These are phyloP conservation scores for Clepsis dumicolana DNA, from an alignment of 2,888 invertebrate genomes.

Conservation along the genomic window DNA sequence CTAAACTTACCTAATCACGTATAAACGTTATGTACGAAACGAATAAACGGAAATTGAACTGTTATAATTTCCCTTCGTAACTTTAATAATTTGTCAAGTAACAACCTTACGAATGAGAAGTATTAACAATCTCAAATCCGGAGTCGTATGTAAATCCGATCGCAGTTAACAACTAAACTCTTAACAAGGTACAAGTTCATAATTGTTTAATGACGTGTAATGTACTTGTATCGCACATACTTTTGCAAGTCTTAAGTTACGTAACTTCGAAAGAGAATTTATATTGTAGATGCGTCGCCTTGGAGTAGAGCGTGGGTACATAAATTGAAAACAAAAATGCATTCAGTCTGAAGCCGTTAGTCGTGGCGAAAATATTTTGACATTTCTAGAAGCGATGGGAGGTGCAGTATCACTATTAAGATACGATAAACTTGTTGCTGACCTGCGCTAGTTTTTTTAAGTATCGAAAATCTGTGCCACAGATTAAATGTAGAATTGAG, in stretches of 20 bases:
- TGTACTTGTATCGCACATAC: constrained; percentile 38
- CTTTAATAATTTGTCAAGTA: background rate
- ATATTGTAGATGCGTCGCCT: background rate
- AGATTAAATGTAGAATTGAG: too few relatives aligned
- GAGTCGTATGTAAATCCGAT: constrained; percentile 5
- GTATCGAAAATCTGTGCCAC: too few relatives aligned
- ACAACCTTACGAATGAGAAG: background rate
- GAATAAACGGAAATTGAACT: background rate
- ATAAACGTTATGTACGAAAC: background rate
- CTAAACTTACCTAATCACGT: background rate
- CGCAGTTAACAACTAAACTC: constrained; percentile 15
- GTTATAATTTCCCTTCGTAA: background rate
- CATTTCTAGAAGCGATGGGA: too few relatives aligned
- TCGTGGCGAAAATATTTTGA: too few relatives aligned
- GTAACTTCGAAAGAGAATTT: background rate
- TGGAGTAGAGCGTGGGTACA: too few relatives aligned
- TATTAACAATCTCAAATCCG: background rate
- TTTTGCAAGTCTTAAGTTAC: constrained; percentile 19
- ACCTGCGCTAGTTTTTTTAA: too few relatives aligned
- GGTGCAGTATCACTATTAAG: too few relatives aligned
- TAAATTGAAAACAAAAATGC: too few relatives aligned
- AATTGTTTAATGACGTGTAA: constrained; percentile 64
- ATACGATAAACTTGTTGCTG: too few relatives aligned
- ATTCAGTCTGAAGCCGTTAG: too few relatives aligned
- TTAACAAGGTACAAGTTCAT: constrained; percentile 35